Base-by-base conservation (phyloP, 2,113 vertebrate genomes). In the Tapirus terrestris region DNA sequence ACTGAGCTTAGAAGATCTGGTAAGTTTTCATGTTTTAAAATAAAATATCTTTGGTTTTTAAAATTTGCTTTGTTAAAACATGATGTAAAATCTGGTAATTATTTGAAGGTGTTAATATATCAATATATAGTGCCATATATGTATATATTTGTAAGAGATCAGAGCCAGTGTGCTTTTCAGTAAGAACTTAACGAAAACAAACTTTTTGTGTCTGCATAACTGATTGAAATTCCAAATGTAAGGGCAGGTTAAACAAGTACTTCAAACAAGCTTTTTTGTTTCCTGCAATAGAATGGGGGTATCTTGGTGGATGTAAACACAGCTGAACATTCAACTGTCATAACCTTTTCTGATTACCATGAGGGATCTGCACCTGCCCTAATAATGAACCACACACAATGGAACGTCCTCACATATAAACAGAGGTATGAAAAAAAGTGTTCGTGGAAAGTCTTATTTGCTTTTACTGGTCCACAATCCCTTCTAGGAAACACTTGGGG, bases 351-450 rank as follows among this genome's bases (percentile, higher is more conserved):
- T 0, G 99, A 99, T 97, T 99, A 99, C 93, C 99, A 99, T 0
- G 99, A 99, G 70, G 99, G 99, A 60, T 99, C 99, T 23, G 99
- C 99, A 63, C 99, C 99, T 4, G 99, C 99, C 8, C 98, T 99
- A 48, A 98, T 99, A 95, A 98, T 99, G 61, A 99, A 99, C 98
- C 99, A 99, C 77, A 99, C 99, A 0, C 98, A 99, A 0, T 99
- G 99, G 98, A 98, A 98, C 3, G 92, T 95, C 23, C 98, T 99
- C 87, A 98, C 96, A 39, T 99, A 99, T 8, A 99, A 97, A 67
- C 99, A 99, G 95, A 99, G 99, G 99, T 99, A 98, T 31, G 96
- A 33, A 33, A 68, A 73, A 80, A 95, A 21, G 6, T 0, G 1
- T 31, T 29, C 10, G 53, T 63, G 33, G 58, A 45, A 88, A 83